Conservation (phyloP, 2,113 vertebrate species). For the Desmodus rotundus region DNA sequence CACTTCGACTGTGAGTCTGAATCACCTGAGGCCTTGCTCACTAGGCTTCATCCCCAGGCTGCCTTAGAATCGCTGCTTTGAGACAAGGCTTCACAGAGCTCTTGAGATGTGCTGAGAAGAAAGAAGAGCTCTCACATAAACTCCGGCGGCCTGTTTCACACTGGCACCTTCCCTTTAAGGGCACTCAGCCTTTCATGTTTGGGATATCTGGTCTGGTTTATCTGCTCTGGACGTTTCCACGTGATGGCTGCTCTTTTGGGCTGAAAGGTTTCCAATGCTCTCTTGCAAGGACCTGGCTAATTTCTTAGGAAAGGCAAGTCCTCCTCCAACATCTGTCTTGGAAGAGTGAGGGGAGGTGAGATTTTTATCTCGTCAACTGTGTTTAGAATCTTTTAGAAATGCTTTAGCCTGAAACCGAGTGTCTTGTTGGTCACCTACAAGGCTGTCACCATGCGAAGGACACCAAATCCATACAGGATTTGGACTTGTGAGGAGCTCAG, state of each 20-base stretch:
- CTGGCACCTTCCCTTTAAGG: neutral
- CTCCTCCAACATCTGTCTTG: neutral
- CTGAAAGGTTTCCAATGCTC: neutral
- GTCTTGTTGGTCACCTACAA: neutral
- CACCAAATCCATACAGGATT: fast-evolving
- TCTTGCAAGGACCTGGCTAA: neutral
- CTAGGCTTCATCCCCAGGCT: neutral
- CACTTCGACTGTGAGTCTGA: too few species aligned
- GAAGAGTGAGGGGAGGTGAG: neutral
- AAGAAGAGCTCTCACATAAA: neutral
- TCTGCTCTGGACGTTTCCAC: neutral
- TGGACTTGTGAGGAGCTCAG: neutral
- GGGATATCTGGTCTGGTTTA: neutral
- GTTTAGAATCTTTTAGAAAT: neutral
- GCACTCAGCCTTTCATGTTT: neutral
- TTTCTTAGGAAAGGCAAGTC: neutral
- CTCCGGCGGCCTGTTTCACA: too few species aligned
- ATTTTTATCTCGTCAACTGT: neutral
- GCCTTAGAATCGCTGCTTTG: neutral
- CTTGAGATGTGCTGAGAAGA: neutral
- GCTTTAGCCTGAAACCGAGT: neutral
- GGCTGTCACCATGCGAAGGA: neutral
- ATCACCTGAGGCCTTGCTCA: neutral
- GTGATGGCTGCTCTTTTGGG: neutral
- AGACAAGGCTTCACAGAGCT: neutral